Base-by-base conservation (phyloP, 2,797 vertebrate species). In the Allobates femoralis region DNA sequence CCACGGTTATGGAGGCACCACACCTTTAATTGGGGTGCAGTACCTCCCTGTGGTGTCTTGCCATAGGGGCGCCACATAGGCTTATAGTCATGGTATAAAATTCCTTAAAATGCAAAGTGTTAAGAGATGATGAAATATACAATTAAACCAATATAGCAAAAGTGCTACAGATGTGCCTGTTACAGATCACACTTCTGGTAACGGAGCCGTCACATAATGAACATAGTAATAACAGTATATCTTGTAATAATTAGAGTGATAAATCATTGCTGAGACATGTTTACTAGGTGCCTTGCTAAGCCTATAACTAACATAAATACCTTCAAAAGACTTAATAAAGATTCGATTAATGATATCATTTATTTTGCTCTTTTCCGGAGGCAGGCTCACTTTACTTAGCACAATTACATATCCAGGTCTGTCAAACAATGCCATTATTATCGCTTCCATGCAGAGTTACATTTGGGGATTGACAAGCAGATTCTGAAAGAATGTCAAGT, bases 211-310 rank as follows among this genome's bases (percentile, higher is more conserved):
- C 50, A 81, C 32, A 71, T 82, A 82, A 71, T 37, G 21, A 82
- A 51, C 80, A 82, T 82, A 50, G 32, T 55, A 82, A 71, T 82
- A 82, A 82, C 80, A 82, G 80, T 82, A 37, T 55, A 67, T 71
- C 30, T 37, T 50, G 7, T 41, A 64, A 80, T 80, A 80, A 80
- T 64, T 60, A 80, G 78, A 64, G 58, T 80, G 34, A 80, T 80
- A 80, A 46, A 80, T 80, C 58, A 80, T 23, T 19, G n/a, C 78
- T 28, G n/a, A 14, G 58, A 64, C 78, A 64, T 64, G 78, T 80
- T 80, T 64, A 41, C 50, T 64, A 64, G 78, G n/a, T 80, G 37
- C 64, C 78, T 80, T n/a, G 5, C 58, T 46, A 80, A 62, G 37
- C 41, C 58, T 37, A 46, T 80, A 64, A 80, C 78, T 80, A 46